Evolutionary conservation across 1,140 invertebrate species (phyloP).

Genomic region (Gerris buenoi): DNA sequence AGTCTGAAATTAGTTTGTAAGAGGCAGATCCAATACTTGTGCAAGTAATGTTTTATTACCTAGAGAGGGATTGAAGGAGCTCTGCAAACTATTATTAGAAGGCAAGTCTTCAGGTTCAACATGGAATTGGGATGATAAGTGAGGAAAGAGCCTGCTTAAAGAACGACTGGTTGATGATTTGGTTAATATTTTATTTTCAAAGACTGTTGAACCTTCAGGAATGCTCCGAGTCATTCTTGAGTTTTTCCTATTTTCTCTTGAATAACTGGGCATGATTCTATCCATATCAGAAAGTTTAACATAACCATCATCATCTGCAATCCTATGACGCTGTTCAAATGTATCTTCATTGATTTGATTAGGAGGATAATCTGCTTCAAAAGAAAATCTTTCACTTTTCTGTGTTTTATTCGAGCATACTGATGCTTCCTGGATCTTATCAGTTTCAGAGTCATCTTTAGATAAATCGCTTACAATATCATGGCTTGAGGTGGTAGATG

Average conservation of each 20-base stretch:
- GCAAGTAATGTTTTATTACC: too few relatives aligned
- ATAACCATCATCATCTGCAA: conserved; percentile 25
- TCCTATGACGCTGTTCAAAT: background rate
- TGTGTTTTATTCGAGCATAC: conserved; percentile 11
- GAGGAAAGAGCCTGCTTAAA: conserved; percentile 31
- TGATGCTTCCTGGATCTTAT: conserved; percentile 11
- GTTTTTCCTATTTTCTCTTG: conserved; percentile 14
- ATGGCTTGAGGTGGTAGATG: conserved; percentile 17
- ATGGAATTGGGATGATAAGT: conserved; percentile 26
- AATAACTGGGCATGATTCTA: conserved; percentile 12
- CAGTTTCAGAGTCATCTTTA: conserved; percentile 19
- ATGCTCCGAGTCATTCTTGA: conserved; percentile 35
- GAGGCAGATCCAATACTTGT: conserved; percentile 1
- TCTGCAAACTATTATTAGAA: conserved; percentile 35
- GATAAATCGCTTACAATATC: conserved; percentile 17
- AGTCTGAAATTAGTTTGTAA: too few relatives aligned
- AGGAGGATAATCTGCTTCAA: conserved; percentile 3
- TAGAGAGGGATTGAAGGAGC: conserved; percentile 36
- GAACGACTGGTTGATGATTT: conserved; percentile 28
- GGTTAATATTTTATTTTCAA: conserved; percentile 42
- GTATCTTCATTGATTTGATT: background rate
- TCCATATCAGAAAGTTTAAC: conserved; percentile 43
- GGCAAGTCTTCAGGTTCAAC: conserved; percentile 22
- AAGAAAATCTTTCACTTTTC: conserved; percentile 10
- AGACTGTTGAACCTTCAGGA: conserved; percentile 43